Evolutionary conservation across 2,888 invertebrate genomes (phyloP).

Genomic region (Dasypolia templi): DNA sequence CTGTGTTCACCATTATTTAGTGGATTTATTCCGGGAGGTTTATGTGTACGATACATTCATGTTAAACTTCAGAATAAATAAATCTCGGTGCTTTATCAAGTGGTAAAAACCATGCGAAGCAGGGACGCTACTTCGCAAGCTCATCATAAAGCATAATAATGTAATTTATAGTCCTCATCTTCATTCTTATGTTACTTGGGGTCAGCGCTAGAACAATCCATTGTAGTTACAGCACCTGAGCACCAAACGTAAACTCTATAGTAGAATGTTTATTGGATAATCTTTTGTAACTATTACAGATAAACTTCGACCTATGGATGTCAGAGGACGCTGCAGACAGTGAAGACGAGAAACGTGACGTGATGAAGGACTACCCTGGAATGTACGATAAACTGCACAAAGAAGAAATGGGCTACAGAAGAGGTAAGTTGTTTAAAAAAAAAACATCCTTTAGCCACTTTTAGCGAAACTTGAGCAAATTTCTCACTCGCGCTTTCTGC

Average conservation of each 20-base stretch:
- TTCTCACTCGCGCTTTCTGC: too few relatives aligned
- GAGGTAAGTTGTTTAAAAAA: constrained; percentile 87
- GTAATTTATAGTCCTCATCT: not conserved
- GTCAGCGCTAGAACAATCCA: not conserved
- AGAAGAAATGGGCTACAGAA: constrained; percentile 94
- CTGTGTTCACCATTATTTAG: not conserved
- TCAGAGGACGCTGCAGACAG: constrained; percentile 94
- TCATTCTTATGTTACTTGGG: not conserved
- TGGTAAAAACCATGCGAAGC: constrained; percentile 1
- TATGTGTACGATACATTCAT: not conserved
- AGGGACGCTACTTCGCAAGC: not conserved
- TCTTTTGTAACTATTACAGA: constrained; percentile 77
- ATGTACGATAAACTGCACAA: constrained; percentile 93
- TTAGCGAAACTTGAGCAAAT: not conserved
- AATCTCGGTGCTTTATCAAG: not conserved
- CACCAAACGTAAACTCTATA: not conserved
- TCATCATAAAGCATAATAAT: not conserved
- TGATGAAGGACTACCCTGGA: constrained; percentile 94
- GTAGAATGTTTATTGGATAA: not conserved
- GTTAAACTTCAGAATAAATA: not conserved
- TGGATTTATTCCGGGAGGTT: not conserved
- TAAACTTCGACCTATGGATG: constrained; percentile 98
- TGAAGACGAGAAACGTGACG: constrained; percentile 92
- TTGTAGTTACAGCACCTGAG: not conserved
- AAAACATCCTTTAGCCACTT: not conserved